Percentiles rank a stretch among this genome's conserved stretches.
Evolutionary conservation across 2,888 invertebrate genomes (phyloP).

Genomic region (Trissoscelio sp.): DNA sequence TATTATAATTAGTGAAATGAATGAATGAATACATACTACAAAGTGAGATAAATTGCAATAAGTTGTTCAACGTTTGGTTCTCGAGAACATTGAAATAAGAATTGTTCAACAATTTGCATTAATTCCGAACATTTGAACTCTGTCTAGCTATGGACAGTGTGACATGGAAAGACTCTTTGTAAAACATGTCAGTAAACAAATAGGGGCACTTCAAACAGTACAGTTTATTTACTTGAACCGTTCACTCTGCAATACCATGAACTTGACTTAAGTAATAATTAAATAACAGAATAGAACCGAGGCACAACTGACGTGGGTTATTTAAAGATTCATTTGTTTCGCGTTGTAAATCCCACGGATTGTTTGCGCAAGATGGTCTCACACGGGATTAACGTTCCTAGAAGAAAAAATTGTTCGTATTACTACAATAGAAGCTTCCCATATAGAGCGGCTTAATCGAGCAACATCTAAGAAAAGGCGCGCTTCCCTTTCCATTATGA

Average conservation of each 20-base stretch:
- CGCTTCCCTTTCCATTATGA: slow-evolving; percentile 32
- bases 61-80: too few species aligned
- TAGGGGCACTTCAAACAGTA: background rate
- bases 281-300: slow-evolving; percentile 25
- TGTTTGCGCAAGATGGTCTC: slow-evolving; percentile 23
- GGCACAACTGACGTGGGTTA: slow-evolving; percentile 6
- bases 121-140: too few species aligned
- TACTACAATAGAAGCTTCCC: slow-evolving; percentile 43
- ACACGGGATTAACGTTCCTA: slow-evolving; percentile 17
- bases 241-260: slow-evolving; percentile 4
- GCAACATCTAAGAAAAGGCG: slow-evolving; percentile 31
- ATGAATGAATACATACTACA: too few species aligned
- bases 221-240: slow-evolving; percentile 3
- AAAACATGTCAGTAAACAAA: background rate
- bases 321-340: slow-evolving; percentile 23
- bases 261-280: slow-evolving; percentile 27
- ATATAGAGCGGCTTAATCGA: slow-evolving; percentile 40
- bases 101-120: too few species aligned
- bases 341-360: slow-evolving; percentile 30
- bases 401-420: slow-evolving; percentile 9
- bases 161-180: too few species aligned
- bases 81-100: too few species aligned
- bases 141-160: too few species aligned
- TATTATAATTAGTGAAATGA: too few species aligned
- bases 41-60: too few species aligned